A percentile compares a stretch with the other conserved stretches of the same genome.
These are phyloP conservation scores for Andrena minutula DNA, from an alignment of 2,888 invertebrate genomes.

Conservation along the genomic window DNA sequence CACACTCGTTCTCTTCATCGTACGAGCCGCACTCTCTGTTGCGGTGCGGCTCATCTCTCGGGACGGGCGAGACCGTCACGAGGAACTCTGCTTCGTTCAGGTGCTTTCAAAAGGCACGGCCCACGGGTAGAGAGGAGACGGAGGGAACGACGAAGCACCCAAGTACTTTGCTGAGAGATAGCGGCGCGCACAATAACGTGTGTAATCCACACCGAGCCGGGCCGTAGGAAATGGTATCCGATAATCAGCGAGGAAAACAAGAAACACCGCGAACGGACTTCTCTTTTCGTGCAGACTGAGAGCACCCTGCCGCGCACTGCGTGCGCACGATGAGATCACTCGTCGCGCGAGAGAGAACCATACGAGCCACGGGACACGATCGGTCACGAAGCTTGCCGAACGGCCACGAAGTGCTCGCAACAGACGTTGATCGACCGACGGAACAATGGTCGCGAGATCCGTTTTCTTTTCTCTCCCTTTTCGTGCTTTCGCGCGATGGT, in stretches of 20 bases:
- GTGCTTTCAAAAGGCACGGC: too few relatives aligned
- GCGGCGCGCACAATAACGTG: too few relatives aligned
- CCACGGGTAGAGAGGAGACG: not conserved
- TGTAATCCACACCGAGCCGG: too few relatives aligned
- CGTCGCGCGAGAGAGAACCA: constrained; percentile 54
- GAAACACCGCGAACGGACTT: constrained; percentile 24
- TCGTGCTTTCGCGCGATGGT: constrained; percentile 38
- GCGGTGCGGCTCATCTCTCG: constrained; percentile 67
- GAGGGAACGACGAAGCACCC: not conserved
- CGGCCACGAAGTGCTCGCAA: constrained; percentile 60
- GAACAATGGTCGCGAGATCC: constrained; percentile 69
- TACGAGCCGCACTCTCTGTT: constrained; percentile 56
- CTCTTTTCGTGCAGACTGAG: constrained; percentile 34
- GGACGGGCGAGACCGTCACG: constrained; percentile 52
- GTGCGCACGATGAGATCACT: constrained; percentile 58
- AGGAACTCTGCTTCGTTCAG: constrained; percentile 1
- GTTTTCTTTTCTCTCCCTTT: constrained; percentile 40
- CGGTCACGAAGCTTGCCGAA: constrained; percentile 71
- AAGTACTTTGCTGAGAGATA: too few relatives aligned
- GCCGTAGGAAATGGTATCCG: constrained; percentile 1
- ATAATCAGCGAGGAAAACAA: constrained; percentile 32
- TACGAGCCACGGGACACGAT: constrained; percentile 61
- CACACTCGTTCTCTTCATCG: constrained; percentile 67
- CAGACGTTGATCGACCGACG: constrained; percentile 73
- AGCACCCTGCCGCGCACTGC: constrained; percentile 58